Evolutionary conservation across 2,113 vertebrate genomes (phyloP), one percentile per base, ranked within the genome.

Genomic region (Dicerorhinus sumatrensis): DNA sequence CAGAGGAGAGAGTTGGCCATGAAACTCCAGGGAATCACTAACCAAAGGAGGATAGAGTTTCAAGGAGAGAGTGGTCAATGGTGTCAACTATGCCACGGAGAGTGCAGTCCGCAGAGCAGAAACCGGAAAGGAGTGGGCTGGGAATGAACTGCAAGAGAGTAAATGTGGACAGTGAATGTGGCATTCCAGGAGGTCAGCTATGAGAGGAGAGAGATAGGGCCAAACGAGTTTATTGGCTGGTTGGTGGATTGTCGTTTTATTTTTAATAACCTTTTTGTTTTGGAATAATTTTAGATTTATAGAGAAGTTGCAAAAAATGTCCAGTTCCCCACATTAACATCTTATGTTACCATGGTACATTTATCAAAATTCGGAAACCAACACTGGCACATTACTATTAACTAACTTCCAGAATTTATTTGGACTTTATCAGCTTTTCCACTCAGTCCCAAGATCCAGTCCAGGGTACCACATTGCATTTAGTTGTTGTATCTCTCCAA

Each of bases 321-420:
- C 17, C 48, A 25, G 5, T 58, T 88, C 6, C 5, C 60, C 81
- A 63, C 39, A 54, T 42, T 90, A 89, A 56, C 42, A 76, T 73
- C 63, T 84, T 67, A 29, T 18, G 29, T 89, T 72, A 60, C 23
- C 62, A 54, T 0, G 8, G 16, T 27, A 31, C 23, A 36, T 62
- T 87, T 58, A 63, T 65, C 33, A 89, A 89, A 80, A 69, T n/a
- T 80, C 33, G 92, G 72, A 94, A 92, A 62, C 42, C 67, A 90
- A 81, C 58, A 67, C 12, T 16, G 23, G 54, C 39, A 70, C 17
- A 36, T 54, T 73, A 80, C 46, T 89, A 76, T 48, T 70, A 63
- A 70, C n/a, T 63, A 69, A 76, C 51, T 77, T 87, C 23, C 60
- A 36, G 65, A 69, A 51, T 62, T 60, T 92, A 73, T 84, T 31